Percentiles rank a stretch among this genome's conserved stretches.
Conservation (phyloP, 2,113 vertebrate genomes). For the Egretta garzetta region DNA sequence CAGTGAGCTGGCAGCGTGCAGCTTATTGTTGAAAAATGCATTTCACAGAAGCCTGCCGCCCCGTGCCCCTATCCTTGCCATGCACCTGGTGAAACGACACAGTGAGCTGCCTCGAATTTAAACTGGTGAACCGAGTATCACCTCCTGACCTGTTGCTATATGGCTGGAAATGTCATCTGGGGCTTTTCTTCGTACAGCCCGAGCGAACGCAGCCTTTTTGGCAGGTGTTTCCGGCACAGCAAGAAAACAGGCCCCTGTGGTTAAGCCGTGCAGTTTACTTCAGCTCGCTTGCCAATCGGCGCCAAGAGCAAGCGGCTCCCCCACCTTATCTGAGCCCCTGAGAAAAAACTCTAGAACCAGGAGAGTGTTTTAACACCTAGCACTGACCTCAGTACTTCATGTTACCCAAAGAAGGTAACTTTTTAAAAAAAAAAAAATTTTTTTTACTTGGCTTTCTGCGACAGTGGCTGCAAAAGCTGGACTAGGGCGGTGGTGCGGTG, state of each 20-base stretch:
- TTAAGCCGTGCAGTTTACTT: constrained; percentile 49
- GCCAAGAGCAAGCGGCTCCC: not conserved
- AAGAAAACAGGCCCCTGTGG: constrained; percentile 80
- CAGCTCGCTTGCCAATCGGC: constrained; percentile 12
- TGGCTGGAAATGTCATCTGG: constrained; percentile 1
- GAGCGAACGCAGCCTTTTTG: constrained; percentile 23
- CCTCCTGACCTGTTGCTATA: not conserved
- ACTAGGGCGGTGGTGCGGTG: fast-evolving
- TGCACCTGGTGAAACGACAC: not conserved
- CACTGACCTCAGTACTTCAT: not conserved
- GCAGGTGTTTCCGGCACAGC: constrained; percentile 90
- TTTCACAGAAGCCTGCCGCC: not conserved
- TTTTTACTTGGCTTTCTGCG: not conserved
- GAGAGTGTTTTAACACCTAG: constrained; percentile 1
- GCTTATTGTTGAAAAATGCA: fast-evolving
- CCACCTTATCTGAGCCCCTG: not conserved
- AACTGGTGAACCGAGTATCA: not conserved
- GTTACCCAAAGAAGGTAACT: not conserved
- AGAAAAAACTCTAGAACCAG: not conserved
- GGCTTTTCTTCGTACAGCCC: constrained; percentile 19
- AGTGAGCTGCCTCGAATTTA: not conserved
- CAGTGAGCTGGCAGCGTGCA: not conserved
- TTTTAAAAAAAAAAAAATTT: not conserved
- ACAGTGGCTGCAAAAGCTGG: not conserved
- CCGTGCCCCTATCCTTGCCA: fast-evolving